Percentiles rank a stretch among this genome's conserved stretches.
These are phyloP conservation scores for Myiagra hebetior DNA, from an alignment of 2,113 vertebrate species.

Conservation along the genomic window DNA sequence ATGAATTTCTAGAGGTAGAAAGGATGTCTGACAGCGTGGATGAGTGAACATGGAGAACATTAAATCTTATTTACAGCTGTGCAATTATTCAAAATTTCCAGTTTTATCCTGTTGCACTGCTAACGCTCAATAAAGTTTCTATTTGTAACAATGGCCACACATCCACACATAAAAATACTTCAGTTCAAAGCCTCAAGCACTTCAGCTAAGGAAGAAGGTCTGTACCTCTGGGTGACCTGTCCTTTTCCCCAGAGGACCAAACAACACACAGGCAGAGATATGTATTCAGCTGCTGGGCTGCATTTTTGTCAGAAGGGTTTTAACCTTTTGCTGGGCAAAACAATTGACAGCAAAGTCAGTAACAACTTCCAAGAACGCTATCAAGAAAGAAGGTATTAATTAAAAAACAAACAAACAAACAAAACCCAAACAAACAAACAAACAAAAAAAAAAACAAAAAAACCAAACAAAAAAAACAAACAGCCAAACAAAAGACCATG, in stretches of 20 bases:
- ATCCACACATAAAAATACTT: neutral
- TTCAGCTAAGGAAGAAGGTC: neutral
- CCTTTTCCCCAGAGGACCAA: neutral
- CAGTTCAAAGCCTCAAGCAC: neutral
- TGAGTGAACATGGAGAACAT: neutral
- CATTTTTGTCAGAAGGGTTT: neutral
- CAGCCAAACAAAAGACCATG: accelerated
- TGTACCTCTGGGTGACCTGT: neutral
- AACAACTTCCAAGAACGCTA: neutral
- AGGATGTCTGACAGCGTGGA: neutral
- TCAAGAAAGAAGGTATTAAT: neutral
- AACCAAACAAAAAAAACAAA: too few relatives aligned
- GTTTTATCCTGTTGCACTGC: neutral
- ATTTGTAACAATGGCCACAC: neutral
- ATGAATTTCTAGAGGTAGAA: neutral
- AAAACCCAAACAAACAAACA: accelerated
- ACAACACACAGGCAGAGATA: neutral
- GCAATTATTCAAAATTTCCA: neutral
- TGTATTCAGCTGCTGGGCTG: neutral
- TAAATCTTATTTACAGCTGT: neutral
- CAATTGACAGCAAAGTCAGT: neutral
- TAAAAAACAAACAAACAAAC: too few relatives aligned
- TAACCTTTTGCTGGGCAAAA: neutral
- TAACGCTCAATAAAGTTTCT: neutral
- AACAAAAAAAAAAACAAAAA: neutral